phyloP scores from a whole-genome alignment of 35 echinoderm and acorn worm genomes.

The Anneissia japonica region DNA sequence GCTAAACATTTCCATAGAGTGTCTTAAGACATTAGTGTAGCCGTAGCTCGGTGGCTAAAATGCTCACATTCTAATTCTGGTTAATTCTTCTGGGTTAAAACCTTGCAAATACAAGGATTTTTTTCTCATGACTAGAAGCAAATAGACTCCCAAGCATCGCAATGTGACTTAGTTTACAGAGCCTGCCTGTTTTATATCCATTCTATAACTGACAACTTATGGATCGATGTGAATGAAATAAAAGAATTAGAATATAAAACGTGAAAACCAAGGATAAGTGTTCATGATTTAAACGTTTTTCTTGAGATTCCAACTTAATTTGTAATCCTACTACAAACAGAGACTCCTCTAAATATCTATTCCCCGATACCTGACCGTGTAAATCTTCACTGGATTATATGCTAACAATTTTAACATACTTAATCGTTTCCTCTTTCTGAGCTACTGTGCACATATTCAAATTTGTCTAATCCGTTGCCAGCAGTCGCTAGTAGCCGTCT shows the following conservation, averaged over 20 bases:
- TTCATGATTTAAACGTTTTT: background rate
- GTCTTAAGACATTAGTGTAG: too few species aligned
- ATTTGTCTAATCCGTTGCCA: background rate
- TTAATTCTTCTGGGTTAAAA: too few species aligned
- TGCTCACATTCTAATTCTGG: too few species aligned
- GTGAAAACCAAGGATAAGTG: background rate
- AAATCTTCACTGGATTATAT: background rate
- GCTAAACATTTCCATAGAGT: too few species aligned
- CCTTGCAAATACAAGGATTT: too few species aligned
- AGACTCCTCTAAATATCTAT: background rate
- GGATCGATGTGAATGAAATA: background rate
- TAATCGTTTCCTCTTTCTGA: background rate
- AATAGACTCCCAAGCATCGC: background rate
- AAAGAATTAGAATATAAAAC: background rate
- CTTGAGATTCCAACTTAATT: background rate
- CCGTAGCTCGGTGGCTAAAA: too few species aligned
- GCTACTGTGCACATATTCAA: background rate
- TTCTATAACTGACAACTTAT: background rate
- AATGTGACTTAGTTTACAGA: background rate
- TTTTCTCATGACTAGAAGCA: too few species aligned
- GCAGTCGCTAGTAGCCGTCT: too few species aligned
- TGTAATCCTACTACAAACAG: background rate
- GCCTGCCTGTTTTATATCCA: background rate
- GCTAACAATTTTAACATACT: background rate
- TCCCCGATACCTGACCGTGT: background rate